Percentiles rank a stretch among this genome's conserved stretches.
phyloP scores from a whole-genome alignment of 1,140 invertebrate species.

The Hydropsyche tenuis region DNA sequence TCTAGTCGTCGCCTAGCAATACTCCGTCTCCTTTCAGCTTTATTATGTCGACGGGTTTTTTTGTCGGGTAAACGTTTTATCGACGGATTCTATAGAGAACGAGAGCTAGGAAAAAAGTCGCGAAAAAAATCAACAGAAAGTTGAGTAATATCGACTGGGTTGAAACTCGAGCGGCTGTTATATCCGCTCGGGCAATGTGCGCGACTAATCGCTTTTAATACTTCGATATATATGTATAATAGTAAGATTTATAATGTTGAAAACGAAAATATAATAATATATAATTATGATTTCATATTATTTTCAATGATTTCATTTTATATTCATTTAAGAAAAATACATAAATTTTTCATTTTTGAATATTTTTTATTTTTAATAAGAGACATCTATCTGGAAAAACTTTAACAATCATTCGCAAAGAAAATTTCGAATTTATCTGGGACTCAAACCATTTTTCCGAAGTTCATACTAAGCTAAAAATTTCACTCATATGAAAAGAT shows the following conservation, averaged over 20 bases:
- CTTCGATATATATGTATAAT: not conserved
- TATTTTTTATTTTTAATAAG: not conserved
- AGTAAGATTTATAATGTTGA: not conserved
- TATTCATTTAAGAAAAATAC: not conserved
- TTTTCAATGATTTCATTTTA: not conserved
- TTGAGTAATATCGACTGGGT: conserved; percentile 22
- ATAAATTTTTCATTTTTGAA: not conserved
- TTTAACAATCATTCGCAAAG: too few relatives aligned
- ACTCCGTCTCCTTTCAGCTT: too few relatives aligned
- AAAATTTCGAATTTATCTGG: too few relatives aligned
- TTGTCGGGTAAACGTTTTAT: too few relatives aligned
- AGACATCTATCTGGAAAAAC: too few relatives aligned
- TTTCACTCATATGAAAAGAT: too few relatives aligned
- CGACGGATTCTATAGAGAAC: not conserved
- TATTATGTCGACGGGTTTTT: too few relatives aligned
- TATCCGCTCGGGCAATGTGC: conserved; percentile 5
- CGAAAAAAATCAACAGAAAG: conserved; percentile 13
- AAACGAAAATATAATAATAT: too few relatives aligned
- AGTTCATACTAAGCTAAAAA: too few relatives aligned
- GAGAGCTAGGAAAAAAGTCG: not conserved
- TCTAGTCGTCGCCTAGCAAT: too few relatives aligned
- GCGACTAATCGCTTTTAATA: not conserved
- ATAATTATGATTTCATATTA: too few relatives aligned
- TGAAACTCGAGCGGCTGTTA: not conserved
- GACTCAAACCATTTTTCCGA: too few relatives aligned